These are phyloP conservation scores for Hirundichthys speculiger DNA, from an alignment of 2,113 vertebrate genomes.

Conservation along the genomic window DNA sequence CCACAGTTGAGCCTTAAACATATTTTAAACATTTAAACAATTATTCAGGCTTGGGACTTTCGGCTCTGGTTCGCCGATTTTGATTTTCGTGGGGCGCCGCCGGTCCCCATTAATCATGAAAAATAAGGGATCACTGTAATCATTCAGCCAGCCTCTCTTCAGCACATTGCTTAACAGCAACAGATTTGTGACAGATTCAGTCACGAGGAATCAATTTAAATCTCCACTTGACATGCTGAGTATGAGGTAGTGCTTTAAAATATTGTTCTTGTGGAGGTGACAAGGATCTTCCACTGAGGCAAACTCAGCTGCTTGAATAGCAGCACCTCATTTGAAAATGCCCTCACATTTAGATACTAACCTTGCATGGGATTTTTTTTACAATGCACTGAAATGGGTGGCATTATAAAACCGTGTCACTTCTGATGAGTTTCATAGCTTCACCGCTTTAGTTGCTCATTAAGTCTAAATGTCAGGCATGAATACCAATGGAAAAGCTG, in stretches of 20 bases:
- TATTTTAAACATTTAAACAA: too few relatives aligned
- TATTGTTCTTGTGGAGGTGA: constrained; percentile 29
- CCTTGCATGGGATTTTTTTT: constrained; percentile 47
- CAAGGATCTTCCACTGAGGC: constrained; percentile 13
- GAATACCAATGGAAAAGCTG: constrained; percentile 27
- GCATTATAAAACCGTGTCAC: constrained; percentile 45
- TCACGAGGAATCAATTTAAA: constrained; percentile 62
- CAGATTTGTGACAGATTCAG: constrained; percentile 58
- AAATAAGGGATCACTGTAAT: too few relatives aligned
- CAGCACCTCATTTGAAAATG: constrained; percentile 30
- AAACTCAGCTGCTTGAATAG: not conserved
- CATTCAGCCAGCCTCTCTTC: constrained; percentile 61
- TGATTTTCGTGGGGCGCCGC: too few relatives aligned
- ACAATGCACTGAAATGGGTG: constrained; percentile 39
- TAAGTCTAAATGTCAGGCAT: constrained; percentile 61
- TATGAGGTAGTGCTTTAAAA: constrained; percentile 43
- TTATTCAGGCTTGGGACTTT: too few relatives aligned
- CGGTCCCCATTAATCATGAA: too few relatives aligned
- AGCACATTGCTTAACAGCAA: constrained; percentile 54
- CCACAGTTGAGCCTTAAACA: too few relatives aligned
- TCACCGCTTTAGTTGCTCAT: constrained; percentile 47
- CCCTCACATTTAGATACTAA: constrained; percentile 31
- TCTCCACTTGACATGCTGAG: constrained; percentile 62
- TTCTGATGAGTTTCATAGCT: constrained; percentile 51
- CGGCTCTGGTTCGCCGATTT: too few relatives aligned